These are phyloP conservation scores for Tamandua tetradactyla DNA, from an alignment of 2,797 vertebrate species.

Conservation along the genomic window DNA sequence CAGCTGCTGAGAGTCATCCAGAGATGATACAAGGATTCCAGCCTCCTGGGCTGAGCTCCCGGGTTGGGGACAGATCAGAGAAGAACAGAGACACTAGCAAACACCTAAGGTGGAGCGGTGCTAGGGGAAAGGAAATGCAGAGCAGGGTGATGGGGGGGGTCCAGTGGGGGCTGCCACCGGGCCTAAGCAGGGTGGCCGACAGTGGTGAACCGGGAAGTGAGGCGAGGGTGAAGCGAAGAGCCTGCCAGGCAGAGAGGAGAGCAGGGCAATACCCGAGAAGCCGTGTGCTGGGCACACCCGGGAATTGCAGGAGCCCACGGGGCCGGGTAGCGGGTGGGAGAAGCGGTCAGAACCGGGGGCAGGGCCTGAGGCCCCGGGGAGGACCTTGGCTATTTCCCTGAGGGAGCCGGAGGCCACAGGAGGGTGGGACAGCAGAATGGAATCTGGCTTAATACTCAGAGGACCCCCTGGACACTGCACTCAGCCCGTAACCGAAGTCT, in stretches of 20 bases:
- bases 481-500: too few species aligned
- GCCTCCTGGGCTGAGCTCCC: not conserved
- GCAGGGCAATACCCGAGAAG: rapidly evolving
- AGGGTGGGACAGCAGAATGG: not conserved
- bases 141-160: not conserved
- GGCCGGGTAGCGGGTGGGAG: not conserved
- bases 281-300: not conserved
- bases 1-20: not conserved
- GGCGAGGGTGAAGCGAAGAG: not conserved
- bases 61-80: not conserved
- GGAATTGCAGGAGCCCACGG: rapidly evolving
- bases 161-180: too few species aligned
- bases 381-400: not conserved
- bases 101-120: rapidly evolving
- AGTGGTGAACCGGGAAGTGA: not conserved
- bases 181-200: too few species aligned
- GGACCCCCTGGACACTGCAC: rapidly evolving
- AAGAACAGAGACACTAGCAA: not conserved
- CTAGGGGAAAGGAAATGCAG: not conserved
- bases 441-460: not conserved
- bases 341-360: not conserved
- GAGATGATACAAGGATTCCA: not conserved
- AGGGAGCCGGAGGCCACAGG: not conserved
- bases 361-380: not conserved
- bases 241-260: not conserved